phyloP scores from a whole-genome alignment of 2,888 invertebrate genomes.

The Oligia strigilis region DNA sequence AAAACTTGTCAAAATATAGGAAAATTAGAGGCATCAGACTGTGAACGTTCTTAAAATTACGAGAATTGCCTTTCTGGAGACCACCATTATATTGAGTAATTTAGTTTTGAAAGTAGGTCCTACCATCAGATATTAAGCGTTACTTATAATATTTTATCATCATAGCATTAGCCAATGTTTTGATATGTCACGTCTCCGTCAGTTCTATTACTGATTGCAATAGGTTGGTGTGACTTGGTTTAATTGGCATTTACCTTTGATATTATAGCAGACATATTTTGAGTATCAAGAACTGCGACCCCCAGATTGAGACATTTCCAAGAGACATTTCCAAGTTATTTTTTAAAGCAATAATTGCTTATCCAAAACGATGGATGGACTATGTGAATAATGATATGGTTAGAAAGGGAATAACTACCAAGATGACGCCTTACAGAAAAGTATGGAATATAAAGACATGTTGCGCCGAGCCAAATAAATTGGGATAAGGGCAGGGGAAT shows the following conservation, averaged over 20 bases:
- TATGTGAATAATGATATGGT: not conserved
- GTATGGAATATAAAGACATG: not conserved
- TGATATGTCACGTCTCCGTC: slow-evolving; percentile 77
- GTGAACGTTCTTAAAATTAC: no score
- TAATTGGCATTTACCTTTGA: slow-evolving; percentile 80
- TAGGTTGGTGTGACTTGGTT: slow-evolving; percentile 71
- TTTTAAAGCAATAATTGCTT: not conserved
- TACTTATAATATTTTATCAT: slow-evolving; percentile 25
- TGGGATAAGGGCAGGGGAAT: not conserved
- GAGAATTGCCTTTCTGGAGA: no score
- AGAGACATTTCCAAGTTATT: not conserved
- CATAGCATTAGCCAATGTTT: slow-evolving; percentile 78
- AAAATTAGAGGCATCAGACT: no score
- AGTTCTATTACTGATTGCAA: slow-evolving; percentile 75
- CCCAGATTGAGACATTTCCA: not conserved
- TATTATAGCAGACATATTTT: slow-evolving; percentile 65
- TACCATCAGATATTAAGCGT: not conserved
- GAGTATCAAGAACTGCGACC: not conserved
- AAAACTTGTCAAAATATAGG: no score
- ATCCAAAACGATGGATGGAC: not conserved
- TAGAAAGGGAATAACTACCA: not conserved
- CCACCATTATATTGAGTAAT: slow-evolving; percentile 11
- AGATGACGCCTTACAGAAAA: not conserved
- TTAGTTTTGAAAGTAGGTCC: slow-evolving; percentile 12
- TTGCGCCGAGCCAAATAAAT: not conserved